Evolutionary conservation across 2,113 vertebrate species (phyloP).

Genomic region (Python bivittatus): DNA sequence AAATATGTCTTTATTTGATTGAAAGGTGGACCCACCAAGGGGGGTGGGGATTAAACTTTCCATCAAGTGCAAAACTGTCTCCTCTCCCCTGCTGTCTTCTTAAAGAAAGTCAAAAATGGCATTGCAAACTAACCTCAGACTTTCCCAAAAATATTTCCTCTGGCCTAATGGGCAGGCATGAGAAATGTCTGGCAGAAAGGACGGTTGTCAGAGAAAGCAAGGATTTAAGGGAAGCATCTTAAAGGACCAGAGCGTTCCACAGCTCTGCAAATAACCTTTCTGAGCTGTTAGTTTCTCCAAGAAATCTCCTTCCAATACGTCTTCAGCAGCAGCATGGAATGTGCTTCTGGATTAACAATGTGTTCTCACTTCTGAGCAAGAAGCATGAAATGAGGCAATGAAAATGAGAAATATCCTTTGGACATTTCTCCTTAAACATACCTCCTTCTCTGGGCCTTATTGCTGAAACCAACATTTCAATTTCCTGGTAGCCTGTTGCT

Average conservation of each 20-base stretch:
- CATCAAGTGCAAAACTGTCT: slow-evolving; percentile 6
- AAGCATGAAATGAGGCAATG: slow-evolving; percentile 18
- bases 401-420: slow-evolving; percentile 16
- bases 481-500: neutral
- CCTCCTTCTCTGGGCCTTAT: neutral
- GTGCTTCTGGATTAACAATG: neutral
- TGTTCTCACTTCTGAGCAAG: slow-evolving; percentile 11
- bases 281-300: neutral
- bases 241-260: neutral
- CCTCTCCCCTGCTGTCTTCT: slow-evolving; percentile 22
- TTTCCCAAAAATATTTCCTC: slow-evolving; percentile 53
- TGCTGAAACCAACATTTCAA: neutral
- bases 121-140: slow-evolving; percentile 41
- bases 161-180: slow-evolving; percentile 25
- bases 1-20: neutral
- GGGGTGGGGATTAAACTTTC: neutral
- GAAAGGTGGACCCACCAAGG: neutral
- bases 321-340: slow-evolving; percentile 26
- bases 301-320: neutral
- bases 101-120: neutral
- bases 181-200: slow-evolving; percentile 37
- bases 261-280: slow-evolving; percentile 3
- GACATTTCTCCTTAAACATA: neutral
- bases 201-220: slow-evolving; percentile 25
- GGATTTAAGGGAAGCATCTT: neutral